Evolutionary conservation across 2,888 invertebrate species (phyloP).

Genomic region (Melikaiella ostensackeni): DNA sequence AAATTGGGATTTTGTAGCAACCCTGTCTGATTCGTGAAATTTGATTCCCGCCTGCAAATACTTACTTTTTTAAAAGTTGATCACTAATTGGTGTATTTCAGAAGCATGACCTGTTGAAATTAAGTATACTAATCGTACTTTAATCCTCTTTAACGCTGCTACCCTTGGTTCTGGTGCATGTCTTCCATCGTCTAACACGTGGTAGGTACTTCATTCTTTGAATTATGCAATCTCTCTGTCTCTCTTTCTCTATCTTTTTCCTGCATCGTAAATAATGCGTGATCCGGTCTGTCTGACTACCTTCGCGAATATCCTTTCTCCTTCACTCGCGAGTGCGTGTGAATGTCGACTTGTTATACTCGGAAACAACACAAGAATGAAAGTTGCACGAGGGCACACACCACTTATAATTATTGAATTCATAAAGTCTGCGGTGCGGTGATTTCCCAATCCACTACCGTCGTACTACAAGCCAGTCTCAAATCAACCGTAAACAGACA

Average conservation of each 20-base stretch:
- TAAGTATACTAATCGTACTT: constrained; percentile 54
- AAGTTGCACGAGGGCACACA: constrained; percentile 19
- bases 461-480: not conserved
- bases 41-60: not conserved
- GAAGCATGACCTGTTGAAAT: constrained; percentile 37
- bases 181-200: constrained; percentile 45
- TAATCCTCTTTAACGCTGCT: constrained; percentile 62
- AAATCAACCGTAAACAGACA: constrained; percentile 9
- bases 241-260: not conserved
- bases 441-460: not conserved
- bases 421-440: constrained; percentile 25
- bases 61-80: not conserved
- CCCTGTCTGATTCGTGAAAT: no score
- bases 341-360: constrained; percentile 24
- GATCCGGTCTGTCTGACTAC: constrained; percentile 6
- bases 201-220: constrained; percentile 58
- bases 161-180: constrained; percentile 56
- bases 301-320: constrained; percentile 21
- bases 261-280: constrained; percentile 20
- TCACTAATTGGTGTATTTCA: constrained; percentile 23
- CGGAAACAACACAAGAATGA: constrained; percentile 29
- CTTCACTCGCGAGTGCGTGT: constrained; percentile 18
- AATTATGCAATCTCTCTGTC: constrained; percentile 28
- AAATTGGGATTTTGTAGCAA: no score
- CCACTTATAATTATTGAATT: constrained; percentile 26